These are phyloP conservation scores for Barypeithes pellucidus DNA, from an alignment of 2,888 invertebrate genomes.

Conservation along the genomic window DNA sequence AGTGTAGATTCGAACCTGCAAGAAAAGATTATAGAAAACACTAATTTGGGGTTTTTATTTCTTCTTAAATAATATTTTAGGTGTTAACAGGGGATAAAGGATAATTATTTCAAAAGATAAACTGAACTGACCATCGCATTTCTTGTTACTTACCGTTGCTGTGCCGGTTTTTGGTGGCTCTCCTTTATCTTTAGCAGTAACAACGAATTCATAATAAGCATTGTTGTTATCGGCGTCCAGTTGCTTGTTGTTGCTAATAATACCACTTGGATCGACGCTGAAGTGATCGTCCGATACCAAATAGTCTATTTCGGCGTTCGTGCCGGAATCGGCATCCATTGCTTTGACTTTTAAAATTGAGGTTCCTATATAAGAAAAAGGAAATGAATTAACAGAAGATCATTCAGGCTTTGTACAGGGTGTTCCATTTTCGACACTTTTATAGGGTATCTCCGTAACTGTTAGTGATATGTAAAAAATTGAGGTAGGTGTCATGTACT, in stretches of 20 bases:
- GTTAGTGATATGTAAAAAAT: too few species aligned
- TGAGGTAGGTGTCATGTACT: too few species aligned
- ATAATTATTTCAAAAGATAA: too few species aligned
- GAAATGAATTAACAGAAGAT: too few species aligned
- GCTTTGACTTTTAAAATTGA: slow-evolving; percentile 96
- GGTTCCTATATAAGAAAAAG: slow-evolving; percentile 70
- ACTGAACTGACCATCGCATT: too few species aligned
- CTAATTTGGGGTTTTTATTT: too few species aligned
- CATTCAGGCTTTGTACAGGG: too few species aligned
- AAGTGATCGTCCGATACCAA: slow-evolving; percentile 95
- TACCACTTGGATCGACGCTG: slow-evolving; percentile 92
- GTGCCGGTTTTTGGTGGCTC: slow-evolving; percentile 93
- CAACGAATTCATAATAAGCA: slow-evolving; percentile 95
- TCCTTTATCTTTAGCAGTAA: slow-evolving; percentile 96
- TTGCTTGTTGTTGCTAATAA: slow-evolving; percentile 93
- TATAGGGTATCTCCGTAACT: too few species aligned
- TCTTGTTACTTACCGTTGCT: slow-evolving; percentile 75
- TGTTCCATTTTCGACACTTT: too few species aligned
- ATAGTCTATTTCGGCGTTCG: slow-evolving; percentile 96
- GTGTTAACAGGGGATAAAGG: too few species aligned
- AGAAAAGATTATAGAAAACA: too few species aligned
- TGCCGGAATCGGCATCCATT: slow-evolving; percentile 95
- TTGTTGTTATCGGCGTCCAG: slow-evolving; percentile 97
- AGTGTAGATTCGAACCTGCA: slow-evolving; percentile 90
- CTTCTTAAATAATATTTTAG: too few species aligned